phyloP scores from a whole-genome alignment of 2,113 vertebrate species.

The Caretta caretta region DNA sequence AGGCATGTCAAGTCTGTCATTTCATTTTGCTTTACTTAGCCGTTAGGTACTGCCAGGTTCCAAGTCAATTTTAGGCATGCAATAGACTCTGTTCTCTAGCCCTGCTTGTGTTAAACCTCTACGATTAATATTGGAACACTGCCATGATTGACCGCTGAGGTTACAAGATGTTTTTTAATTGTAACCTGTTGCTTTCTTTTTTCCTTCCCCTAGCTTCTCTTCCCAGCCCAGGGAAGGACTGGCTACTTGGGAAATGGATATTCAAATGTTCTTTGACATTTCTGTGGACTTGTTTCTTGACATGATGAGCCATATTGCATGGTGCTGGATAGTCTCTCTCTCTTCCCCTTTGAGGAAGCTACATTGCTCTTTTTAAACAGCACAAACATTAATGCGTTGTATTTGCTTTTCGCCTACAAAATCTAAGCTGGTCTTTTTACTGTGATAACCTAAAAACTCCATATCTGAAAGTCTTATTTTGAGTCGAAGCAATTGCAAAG shows the following conservation, averaged over 20 bases:
- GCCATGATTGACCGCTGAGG: not conserved
- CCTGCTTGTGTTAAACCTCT: not conserved
- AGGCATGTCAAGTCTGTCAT: not conserved
- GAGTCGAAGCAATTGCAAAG: not conserved
- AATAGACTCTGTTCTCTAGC: not conserved
- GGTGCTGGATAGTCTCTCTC: accelerated
- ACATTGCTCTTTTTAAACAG: not conserved
- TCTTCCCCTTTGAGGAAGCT: not conserved
- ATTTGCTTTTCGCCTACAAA: not conserved
- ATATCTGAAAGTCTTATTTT: not conserved
- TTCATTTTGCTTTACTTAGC: not conserved
- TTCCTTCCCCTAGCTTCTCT: not conserved
- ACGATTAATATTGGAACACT: not conserved
- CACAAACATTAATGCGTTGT: not conserved
- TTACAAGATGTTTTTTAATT: not conserved
- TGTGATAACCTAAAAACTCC: not conserved
- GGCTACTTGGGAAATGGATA: not conserved
- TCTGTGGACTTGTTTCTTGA: not conserved
- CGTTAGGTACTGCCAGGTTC: accelerated
- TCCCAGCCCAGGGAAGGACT: not conserved
- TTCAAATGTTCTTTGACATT: not conserved
- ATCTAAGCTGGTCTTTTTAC: not conserved
- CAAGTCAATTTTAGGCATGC: not conserved
- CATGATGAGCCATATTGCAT: accelerated
- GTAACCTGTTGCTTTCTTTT: not conserved